Base-by-base conservation (phyloP, 2,888 invertebrate genomes). In the Tanypteryx hageni region DNA sequence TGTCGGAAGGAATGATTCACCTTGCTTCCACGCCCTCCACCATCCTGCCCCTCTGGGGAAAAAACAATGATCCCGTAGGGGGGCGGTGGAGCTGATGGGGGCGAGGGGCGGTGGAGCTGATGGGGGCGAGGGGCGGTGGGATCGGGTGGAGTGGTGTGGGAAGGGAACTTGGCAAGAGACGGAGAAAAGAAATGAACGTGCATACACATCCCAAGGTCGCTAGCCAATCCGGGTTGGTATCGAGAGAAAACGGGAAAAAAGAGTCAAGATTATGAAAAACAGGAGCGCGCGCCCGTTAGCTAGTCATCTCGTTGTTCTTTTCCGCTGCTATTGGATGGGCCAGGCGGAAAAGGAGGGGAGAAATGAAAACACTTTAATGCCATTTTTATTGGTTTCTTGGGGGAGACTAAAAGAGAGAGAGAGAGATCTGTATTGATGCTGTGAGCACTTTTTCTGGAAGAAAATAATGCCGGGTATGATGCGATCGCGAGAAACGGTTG, bases 1-100 rank as follows among this genome's bases (percentile, higher is more conserved):
- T n/a, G 76, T 76, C 76, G 27, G 76, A 76, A 27, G 76, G 76
- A 76, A 76, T 76, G 76, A 76, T 76, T 76, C 76, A 76, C 76
- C 76, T 76, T 76, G 76, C 76, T 27, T 76, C 22, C 22, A n/a
- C n/a, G n/a, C n/a, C n/a, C n/a, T n/a, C n/a, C n/a, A n/a, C 64
- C 64, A 18, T 16, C 64, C 14, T 64, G 8, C 64, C 64, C 5
- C 5, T 68, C 11, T 10, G 76, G 76, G 22, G 76, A 76, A 13
- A 27, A 76, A 76, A 76, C 76, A 76, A 76, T 76, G 76, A 27
- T 76, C 76, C 76, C 76, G 76, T 27, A 76, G 76, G 22, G 13
- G 22, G 27, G 76, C 3, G 18, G 13, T 4, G 76, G 22, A 22
- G 9, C n/a, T n/a, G n/a, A n/a, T n/a, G 22, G 76, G 68, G 22